Percentiles rank a stretch among this genome's conserved stretches.
These are phyloP conservation scores for Otocyon megalotis DNA, from an alignment of 2,113 vertebrate genomes.

Conservation along the genomic window DNA sequence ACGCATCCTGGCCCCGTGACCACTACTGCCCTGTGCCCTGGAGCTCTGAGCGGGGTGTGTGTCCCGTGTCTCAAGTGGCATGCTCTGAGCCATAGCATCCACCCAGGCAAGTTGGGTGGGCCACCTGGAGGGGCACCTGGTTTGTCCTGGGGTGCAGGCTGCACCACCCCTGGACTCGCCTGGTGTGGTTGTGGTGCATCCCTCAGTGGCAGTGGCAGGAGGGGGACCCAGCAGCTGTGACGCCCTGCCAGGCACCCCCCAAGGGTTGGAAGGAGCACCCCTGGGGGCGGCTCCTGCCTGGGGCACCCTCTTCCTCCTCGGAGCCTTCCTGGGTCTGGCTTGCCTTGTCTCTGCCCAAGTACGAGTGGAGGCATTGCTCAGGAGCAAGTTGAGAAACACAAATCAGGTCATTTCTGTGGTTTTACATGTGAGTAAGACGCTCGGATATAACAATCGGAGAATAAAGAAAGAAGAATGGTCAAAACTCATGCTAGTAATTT, in stretches of 20 bases:
- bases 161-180: neutral
- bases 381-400: rapidly evolving
- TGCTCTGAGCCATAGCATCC: neutral
- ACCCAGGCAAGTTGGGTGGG: neutral
- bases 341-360: too few species aligned
- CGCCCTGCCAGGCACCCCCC: neutral
- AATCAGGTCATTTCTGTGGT: neutral
- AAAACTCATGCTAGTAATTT: neutral
- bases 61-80: neutral
- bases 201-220: neutral
- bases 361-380: rapidly evolving
- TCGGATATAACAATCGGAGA: rapidly evolving
- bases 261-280: rapidly evolving
- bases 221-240: neutral
- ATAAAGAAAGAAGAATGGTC: neutral
- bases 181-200: neutral
- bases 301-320: neutral
- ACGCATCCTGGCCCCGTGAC: rapidly evolving
- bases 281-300: neutral
- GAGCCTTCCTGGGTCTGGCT: neutral
- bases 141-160: too few species aligned
- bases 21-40: neutral
- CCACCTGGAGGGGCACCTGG: too few species aligned
- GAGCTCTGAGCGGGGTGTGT: neutral
- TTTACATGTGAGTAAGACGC: rapidly evolving